Evolutionary conservation across 2,797 vertebrate species (phyloP).

Genomic region (Pogonophryne albipinna): DNA sequence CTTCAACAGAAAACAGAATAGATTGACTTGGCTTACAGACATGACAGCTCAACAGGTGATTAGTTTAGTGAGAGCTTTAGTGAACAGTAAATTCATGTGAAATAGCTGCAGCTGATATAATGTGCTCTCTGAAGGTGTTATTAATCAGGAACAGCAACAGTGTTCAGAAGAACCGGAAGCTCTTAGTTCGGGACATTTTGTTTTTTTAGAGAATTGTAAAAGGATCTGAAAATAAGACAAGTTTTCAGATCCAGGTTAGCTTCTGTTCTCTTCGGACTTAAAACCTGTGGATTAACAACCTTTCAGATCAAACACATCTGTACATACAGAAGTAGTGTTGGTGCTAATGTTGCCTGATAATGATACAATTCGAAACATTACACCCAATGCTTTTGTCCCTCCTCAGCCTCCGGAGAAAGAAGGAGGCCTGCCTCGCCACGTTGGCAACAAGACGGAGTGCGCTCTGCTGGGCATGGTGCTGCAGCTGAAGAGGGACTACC

Average conservation of each 20-base stretch:
- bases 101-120: neutral
- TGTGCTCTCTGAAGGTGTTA: too few relatives aligned
- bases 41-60: too few relatives aligned
- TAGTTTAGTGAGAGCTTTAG: neutral
- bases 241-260: too few relatives aligned
- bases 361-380: neutral
- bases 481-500: conserved; percentile 94
- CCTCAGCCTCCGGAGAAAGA: conserved; percentile 94
- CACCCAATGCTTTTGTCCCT: neutral
- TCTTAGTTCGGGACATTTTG: too few relatives aligned
- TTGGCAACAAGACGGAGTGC: conserved; percentile 98
- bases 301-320: neutral
- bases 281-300: neutral
- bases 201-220: too few relatives aligned
- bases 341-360: neutral
- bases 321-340: neutral
- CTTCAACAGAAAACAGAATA: too few relatives aligned
- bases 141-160: too few relatives aligned
- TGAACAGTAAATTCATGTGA: neutral
- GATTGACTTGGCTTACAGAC: too few relatives aligned
- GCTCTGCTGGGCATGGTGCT: conserved; percentile 93
- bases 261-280: too few relatives aligned
- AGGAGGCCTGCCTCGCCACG: conserved; percentile 94
- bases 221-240: too few relatives aligned
- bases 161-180: too few relatives aligned